These are phyloP conservation scores for Ia io DNA, from an alignment of 2,113 vertebrate species.

Conservation along the genomic window DNA sequence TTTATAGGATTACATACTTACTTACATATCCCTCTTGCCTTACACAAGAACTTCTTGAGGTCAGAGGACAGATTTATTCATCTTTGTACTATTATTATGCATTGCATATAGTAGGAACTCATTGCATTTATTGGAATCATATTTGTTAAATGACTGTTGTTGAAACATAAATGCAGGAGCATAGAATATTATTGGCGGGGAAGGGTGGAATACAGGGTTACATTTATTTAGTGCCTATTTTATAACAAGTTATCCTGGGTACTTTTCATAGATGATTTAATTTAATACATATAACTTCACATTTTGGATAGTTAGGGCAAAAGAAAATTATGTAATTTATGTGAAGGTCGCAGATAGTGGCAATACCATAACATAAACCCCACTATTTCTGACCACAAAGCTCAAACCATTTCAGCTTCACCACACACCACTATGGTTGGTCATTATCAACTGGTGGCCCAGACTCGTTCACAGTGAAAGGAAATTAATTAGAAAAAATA, in stretches of 20 bases:
- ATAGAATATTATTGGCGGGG: neutral
- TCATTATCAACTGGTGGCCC: neutral
- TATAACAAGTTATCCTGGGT: neutral
- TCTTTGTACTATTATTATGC: neutral
- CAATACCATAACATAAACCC: neutral
- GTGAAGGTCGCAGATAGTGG: neutral
- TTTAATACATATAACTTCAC: neutral
- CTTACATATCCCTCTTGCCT: neutral
- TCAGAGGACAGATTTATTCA: neutral
- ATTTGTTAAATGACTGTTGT: neutral
- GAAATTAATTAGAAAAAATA: too few relatives aligned
- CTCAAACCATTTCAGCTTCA: neutral
- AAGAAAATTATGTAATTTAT: slow-evolving; percentile 4
- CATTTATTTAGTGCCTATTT: neutral
- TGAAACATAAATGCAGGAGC: slow-evolving; percentile 9
- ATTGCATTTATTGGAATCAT: neutral
- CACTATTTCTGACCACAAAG: neutral
- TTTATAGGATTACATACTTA: neutral
- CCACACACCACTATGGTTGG: neutral
- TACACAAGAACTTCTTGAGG: neutral
- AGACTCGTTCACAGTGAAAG: too few relatives aligned
- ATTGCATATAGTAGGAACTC: neutral
- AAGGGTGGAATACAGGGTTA: neutral
- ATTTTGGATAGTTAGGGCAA: neutral
- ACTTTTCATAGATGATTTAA: neutral